A percentile compares a stretch with the other conserved stretches of the same genome.
These are phyloP conservation scores for Melanchra persicariae DNA, from an alignment of 2,888 invertebrate species.

Conservation along the genomic window DNA sequence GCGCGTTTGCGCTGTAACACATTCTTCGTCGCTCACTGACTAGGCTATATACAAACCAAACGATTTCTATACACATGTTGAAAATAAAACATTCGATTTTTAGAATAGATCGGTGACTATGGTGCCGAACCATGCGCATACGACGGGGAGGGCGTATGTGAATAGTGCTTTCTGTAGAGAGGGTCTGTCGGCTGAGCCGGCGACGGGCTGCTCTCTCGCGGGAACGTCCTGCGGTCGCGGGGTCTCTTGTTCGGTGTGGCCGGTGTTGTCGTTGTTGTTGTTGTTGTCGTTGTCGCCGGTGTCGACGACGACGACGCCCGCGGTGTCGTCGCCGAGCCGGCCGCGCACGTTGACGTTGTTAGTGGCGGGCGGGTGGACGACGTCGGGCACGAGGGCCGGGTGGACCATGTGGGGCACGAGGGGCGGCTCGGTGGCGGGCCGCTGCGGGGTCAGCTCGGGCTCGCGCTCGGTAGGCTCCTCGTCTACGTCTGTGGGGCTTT, in stretches of 20 bases:
- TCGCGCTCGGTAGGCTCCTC: slow-evolving; percentile 71
- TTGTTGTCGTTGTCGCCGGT: no score
- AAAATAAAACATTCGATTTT: slow-evolving; percentile 67
- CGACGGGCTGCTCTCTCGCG: slow-evolving; percentile 94
- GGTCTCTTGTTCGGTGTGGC: slow-evolving; percentile 72
- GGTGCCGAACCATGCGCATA: slow-evolving; percentile 96
- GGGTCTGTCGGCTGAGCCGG: slow-evolving; percentile 91
- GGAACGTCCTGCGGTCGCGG: slow-evolving; percentile 92
- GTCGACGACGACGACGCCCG: not conserved
- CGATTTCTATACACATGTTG: slow-evolving; percentile 59
- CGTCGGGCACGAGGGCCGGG: slow-evolving; percentile 75
- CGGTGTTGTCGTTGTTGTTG: no score
- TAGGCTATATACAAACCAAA: slow-evolving; percentile 78
- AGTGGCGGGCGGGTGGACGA: slow-evolving; percentile 74
- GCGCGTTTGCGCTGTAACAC: slow-evolving; percentile 73
- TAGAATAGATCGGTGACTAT: slow-evolving; percentile 96
- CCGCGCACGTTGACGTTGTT: slow-evolving; percentile 77
- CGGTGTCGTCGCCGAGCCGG: slow-evolving; percentile 50
- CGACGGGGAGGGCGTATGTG: slow-evolving; percentile 95
- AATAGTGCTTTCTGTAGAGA: slow-evolving; percentile 92
- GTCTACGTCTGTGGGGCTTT: slow-evolving; percentile 70
- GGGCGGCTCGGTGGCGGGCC: slow-evolving; percentile 72
- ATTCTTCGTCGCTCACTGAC: slow-evolving; percentile 79
- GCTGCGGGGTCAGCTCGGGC: slow-evolving; percentile 58
- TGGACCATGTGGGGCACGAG: slow-evolving; percentile 77